Conservation (phyloP, 2,888 invertebrate species). For the Plagiodera versicolora region DNA sequence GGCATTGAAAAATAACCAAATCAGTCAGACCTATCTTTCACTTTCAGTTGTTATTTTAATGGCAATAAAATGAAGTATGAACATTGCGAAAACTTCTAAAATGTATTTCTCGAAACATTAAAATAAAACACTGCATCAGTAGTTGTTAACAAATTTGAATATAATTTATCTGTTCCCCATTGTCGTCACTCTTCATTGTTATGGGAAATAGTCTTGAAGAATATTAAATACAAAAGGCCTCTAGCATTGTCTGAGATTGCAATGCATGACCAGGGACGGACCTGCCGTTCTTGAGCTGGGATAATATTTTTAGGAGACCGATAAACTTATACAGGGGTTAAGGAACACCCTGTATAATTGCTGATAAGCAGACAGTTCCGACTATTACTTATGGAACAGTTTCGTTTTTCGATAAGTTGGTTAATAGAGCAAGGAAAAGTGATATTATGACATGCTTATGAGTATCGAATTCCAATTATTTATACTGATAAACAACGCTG, state of each 20-base stretch:
- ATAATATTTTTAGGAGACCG: background rate
- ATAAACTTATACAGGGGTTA: background rate
- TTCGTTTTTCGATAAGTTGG: background rate
- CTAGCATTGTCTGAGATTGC: slow-evolving; percentile 28
- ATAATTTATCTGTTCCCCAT: slow-evolving; percentile 32
- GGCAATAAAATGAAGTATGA: too few species aligned
- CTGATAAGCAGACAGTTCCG: background rate
- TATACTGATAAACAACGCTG: background rate
- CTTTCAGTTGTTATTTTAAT: too few species aligned
- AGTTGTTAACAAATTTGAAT: slow-evolving; percentile 35
- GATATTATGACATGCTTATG: background rate
- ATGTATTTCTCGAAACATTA: too few species aligned
- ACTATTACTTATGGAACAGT: background rate
- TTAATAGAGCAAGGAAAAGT: background rate
- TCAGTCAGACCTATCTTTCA: too few species aligned
- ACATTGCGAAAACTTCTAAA: too few species aligned
- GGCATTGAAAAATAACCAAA: too few species aligned
- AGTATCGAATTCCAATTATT: background rate
- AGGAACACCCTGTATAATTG: too few species aligned
- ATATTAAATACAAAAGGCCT: slow-evolving; percentile 41
- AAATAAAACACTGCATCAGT: too few species aligned
- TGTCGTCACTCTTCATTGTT: slow-evolving; percentile 42
- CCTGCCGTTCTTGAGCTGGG: background rate
- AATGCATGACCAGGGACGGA: slow-evolving; percentile 12
- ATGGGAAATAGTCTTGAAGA: slow-evolving; percentile 46